A percentile compares a stretch with the other conserved stretches of the same genome.
These are phyloP conservation scores for Callocephalon fimbriatum DNA, from an alignment of 2,113 vertebrate species.

Conservation along the genomic window DNA sequence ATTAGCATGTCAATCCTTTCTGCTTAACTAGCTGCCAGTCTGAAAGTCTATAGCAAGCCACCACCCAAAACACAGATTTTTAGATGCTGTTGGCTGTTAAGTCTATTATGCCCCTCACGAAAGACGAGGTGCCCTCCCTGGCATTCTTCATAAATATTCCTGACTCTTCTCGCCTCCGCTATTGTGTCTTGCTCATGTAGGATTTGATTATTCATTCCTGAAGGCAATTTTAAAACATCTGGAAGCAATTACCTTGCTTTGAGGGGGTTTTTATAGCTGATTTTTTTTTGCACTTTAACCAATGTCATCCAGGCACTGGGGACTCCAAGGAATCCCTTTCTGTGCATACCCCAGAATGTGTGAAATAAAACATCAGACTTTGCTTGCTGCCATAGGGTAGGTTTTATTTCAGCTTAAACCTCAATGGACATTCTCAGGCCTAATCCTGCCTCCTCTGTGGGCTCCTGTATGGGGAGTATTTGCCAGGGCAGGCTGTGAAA, in stretches of 20 bases:
- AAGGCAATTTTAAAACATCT: constrained; percentile 31
- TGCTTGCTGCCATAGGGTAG: neutral
- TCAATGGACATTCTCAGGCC: neutral
- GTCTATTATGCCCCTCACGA: neutral
- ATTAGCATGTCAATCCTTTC: constrained; percentile 46
- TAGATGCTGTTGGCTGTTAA: neutral
- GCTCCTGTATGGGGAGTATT: neutral
- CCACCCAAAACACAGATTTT: neutral
- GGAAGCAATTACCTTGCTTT: constrained; percentile 23
- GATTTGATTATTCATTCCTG: constrained; percentile 13
- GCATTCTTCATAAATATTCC: neutral
- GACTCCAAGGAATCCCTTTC: neutral
- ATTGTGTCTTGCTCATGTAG: neutral
- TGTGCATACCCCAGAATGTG: rapidly evolving
- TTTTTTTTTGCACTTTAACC: neutral
- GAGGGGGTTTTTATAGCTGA: neutral
- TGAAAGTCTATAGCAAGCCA: neutral
- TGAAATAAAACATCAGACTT: neutral
- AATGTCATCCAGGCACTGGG: neutral
- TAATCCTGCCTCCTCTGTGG: neutral
- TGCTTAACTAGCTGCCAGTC: neutral
- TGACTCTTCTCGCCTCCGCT: neutral
- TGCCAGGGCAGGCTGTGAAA: neutral
- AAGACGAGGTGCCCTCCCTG: neutral
- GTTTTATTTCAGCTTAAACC: neutral